Conservation (phyloP, 2,113 vertebrate genomes). For the Pteronura brasiliensis region DNA sequence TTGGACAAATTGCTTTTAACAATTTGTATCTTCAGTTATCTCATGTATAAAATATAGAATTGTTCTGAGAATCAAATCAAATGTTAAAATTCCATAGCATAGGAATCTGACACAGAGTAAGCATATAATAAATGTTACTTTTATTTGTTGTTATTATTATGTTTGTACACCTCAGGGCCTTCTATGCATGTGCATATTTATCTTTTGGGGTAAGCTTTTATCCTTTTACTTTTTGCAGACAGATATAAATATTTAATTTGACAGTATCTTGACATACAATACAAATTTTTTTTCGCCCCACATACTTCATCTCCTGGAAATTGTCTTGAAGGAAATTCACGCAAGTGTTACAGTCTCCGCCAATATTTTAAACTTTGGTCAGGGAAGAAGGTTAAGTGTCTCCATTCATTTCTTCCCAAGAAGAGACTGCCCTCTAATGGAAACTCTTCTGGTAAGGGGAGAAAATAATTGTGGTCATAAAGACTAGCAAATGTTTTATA, state of each 20-base stretch:
- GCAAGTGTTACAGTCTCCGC: background rate
- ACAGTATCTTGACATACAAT: background rate
- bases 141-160: background rate
- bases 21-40: background rate
- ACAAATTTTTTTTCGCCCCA: background rate
- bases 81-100: background rate
- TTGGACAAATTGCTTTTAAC: background rate
- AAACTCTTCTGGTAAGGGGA: constrained; percentile 19
- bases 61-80: background rate
- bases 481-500: background rate
- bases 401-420: constrained; percentile 17
- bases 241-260: constrained; percentile 28
- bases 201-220: constrained; percentile 29
- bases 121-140: background rate
- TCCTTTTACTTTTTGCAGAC: background rate
- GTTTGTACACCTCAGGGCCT: background rate
- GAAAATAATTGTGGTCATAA: background rate
- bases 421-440: constrained; percentile 34
- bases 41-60: background rate
- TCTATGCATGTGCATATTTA: background rate
- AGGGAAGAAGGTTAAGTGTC: background rate
- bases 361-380: background rate
- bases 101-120: background rate
- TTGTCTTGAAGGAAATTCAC: background rate
- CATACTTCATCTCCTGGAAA: background rate